These are phyloP conservation scores for Morpho achilles DNA, from an alignment of 2,888 invertebrate species.

Conservation along the genomic window DNA sequence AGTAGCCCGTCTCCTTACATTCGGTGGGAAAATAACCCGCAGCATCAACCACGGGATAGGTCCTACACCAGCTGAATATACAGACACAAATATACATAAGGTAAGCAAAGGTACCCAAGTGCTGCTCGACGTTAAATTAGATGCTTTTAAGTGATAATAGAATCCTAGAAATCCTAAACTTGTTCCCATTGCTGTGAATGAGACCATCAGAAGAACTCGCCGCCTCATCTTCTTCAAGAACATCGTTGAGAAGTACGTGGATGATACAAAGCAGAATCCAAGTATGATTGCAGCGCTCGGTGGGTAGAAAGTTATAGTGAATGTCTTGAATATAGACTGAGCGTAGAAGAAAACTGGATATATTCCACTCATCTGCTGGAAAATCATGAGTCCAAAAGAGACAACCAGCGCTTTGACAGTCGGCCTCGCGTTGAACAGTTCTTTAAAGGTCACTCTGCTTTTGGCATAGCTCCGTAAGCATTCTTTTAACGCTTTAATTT, in stretches of 20 bases:
- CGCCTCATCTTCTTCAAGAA: conserved; percentile 81
- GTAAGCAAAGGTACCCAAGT: conserved; percentile 79
- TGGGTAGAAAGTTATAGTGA: conserved; percentile 57
- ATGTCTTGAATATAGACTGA: conserved; percentile 72
- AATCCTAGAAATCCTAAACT: conserved; percentile 71
- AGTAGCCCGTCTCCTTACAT: conserved; percentile 81
- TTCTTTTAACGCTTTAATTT: conserved; percentile 71
- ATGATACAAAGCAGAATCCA: conserved; percentile 79
- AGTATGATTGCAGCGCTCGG: conserved; percentile 78
- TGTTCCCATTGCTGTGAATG: conserved; percentile 77
- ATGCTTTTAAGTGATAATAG: conserved; percentile 62
- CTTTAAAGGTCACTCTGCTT: conserved; percentile 65
- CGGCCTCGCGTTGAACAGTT: conserved; percentile 59
- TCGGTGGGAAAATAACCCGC: conserved; percentile 82
- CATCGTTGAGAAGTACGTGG: conserved; percentile 77
- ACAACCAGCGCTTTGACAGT: conserved; percentile 69
- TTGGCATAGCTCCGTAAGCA: conserved; percentile 61
- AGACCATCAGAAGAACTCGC: conserved; percentile 80
- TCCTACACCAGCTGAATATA: conserved; percentile 83
- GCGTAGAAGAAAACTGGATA: conserved; percentile 81
- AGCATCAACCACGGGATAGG: conserved; percentile 87
- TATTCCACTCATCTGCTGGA: conserved; percentile 82
- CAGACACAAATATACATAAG: conserved; percentile 76
- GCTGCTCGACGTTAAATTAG: conserved; percentile 35
- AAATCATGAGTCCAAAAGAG: conserved; percentile 81